A percentile compares a stretch with the other conserved stretches of the same genome.
These are phyloP conservation scores for Drosophila miranda DNA, from an alignment of 1,140 invertebrate genomes.

Conservation along the genomic window DNA sequence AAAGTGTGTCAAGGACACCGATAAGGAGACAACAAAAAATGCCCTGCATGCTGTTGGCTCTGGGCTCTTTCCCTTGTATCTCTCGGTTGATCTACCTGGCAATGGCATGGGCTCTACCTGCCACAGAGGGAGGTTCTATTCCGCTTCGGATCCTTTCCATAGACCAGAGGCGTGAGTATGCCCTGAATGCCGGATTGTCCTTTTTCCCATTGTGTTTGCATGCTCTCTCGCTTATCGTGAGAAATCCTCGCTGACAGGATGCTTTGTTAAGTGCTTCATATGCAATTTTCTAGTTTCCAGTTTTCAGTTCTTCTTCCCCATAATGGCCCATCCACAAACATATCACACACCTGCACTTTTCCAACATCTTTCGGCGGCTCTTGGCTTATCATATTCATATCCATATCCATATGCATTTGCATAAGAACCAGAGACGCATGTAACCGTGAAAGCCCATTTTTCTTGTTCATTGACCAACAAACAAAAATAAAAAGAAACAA, in stretches of 20 bases:
- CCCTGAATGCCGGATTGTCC: conserved; percentile 2
- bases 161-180: background rate
- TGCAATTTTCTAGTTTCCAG: conserved; percentile 12
- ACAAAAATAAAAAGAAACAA: conserved; percentile 19
- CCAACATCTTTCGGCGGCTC: conserved; percentile 18
- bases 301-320: background rate
- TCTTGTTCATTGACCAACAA: conserved; percentile 78
- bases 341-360: conserved; percentile 46
- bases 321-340: background rate
- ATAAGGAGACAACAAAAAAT: too few relatives aligned
- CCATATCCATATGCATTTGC: conserved; percentile 23
- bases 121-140: too few relatives aligned
- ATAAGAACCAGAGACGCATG: conserved; percentile 60
- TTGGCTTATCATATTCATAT: conserved; percentile 24
- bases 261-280: conserved; percentile 4
- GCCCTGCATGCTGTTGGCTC: too few relatives aligned
- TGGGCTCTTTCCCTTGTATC: background rate
- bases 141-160: background rate
- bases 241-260: conserved; percentile 32
- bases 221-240: conserved; percentile 22
- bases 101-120: too few relatives aligned
- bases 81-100: background rate
- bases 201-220: conserved; percentile 10
- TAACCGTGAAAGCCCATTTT: conserved; percentile 79
- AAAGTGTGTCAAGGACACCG: conserved; percentile 23